Evolutionary conservation across 2,888 invertebrate genomes (phyloP), one percentile per base, ranked within the genome.

Genomic region (Cephus sareptanus): DNA sequence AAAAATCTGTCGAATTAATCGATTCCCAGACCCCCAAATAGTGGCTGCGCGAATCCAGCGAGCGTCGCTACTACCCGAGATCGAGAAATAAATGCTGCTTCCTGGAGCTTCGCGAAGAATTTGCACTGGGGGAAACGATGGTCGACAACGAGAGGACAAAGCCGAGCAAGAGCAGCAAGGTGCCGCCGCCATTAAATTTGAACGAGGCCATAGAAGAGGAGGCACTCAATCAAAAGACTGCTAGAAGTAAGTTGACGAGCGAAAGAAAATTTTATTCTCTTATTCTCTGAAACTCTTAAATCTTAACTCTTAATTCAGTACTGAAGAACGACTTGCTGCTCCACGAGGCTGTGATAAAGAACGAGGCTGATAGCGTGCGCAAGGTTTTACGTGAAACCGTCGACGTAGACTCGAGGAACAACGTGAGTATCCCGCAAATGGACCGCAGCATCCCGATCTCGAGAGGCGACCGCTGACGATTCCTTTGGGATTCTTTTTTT

Each of bases 301-400:
- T 82, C 89, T 91, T 76, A 87, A 86, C 79, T 75, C 81, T 77
- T 80, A 76, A 83, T 83, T 75, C 83, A 92, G 92, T 90, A 76
- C 94, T 95, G 85, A 94, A 95, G 86, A 95, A 95, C 87, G 95
- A 95, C 87, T 92, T 95, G 73, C 92, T 95, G 3, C 92, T 95
- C 1, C 95, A 95, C 89, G 95, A 95, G 87, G 95, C 95, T 3
- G 95, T 95, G 56, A 95, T 95, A 89, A 95, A 95, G 90, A 95
- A 95, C 87, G 95, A 95, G 87, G 93, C 94, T 0, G 95, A 94
- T 3, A 93, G 94, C 0, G 95, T 95, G 31, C 92, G 93, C 75
- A 94, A 94, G 87, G 94, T 95, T 13, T 92, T 95, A 77, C 93
- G 92, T 85, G 93, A 95, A 83, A 94, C 94, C 0, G 94, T 95